Conservation (phyloP, 1,140 invertebrate species). For the Vanessa atalanta region DNA sequence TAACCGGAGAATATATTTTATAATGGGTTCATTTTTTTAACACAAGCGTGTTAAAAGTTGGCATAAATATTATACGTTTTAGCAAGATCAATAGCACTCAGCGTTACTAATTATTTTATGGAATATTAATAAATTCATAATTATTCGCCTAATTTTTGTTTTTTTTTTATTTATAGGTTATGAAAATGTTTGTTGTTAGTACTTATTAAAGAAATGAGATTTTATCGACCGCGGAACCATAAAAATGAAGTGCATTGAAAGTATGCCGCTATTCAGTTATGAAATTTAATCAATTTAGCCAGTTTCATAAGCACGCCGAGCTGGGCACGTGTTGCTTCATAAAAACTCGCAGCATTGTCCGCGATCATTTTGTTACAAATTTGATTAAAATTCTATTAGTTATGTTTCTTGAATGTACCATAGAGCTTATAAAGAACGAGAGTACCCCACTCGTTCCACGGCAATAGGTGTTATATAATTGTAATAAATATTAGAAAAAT, state of each 20-base stretch:
- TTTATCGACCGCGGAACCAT: slow-evolving; percentile 39
- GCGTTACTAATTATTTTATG: too few relatives aligned
- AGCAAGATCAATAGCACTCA: too few relatives aligned
- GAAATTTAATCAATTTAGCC: slow-evolving; percentile 76
- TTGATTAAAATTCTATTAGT: slow-evolving; percentile 76
- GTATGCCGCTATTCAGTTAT: slow-evolving; percentile 63
- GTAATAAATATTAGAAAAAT: not conserved
- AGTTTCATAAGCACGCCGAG: slow-evolving; percentile 61
- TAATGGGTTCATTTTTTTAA: not conserved
- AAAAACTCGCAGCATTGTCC: slow-evolving; percentile 60
- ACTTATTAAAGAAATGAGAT: slow-evolving; percentile 23
- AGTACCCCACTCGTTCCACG: not conserved
- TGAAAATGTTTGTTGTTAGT: not conserved
- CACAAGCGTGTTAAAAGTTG: too few relatives aligned
- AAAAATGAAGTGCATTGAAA: slow-evolving; percentile 50
- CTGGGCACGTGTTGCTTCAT: slow-evolving; percentile 61
- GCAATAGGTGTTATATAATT: not conserved
- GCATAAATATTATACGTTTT: too few relatives aligned
- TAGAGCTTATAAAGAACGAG: slow-evolving; percentile 46
- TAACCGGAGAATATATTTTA: not conserved
- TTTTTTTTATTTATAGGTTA: not conserved
- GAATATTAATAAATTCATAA: too few relatives aligned
- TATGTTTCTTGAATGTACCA: slow-evolving; percentile 52
- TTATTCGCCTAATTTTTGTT: too few relatives aligned
- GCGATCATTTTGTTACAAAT: slow-evolving; percentile 73